Evolutionary conservation across 2,113 vertebrate species (phyloP), one percentile per base, ranked within the genome.

Genomic region (Tragelaphus buxtoni): DNA sequence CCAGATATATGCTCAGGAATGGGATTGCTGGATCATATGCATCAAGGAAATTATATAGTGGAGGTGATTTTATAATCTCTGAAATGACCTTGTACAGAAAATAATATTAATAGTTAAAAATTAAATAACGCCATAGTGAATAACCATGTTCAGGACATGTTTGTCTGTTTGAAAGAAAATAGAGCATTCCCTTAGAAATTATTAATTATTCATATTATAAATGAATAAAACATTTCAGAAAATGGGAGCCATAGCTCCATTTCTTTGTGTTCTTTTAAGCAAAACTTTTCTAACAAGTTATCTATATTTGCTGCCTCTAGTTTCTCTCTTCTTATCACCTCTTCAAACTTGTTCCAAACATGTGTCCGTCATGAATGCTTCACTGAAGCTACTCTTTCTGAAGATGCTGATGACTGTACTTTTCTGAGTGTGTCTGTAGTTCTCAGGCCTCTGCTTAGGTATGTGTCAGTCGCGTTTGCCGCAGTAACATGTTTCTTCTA

Each of bases 51-150:
- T 91, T 90, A 91, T 83, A 77, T 58, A 74, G 63, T 85, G 28
- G 32, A 91, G 84, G 47, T 94, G 39, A 84, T 49, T 90, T 96
- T 61, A 18, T 77, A 42, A 82, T 93, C 56, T 96, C 76, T 79
- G 63, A 95, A 91, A 79, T 80, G 28, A 69, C 35, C 85, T 94
- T 90, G 16, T 85, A 42, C 55, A 63, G 55, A 47, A 91, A 90
- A n/a, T n/a, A 82, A 20, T 87, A 85, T 81, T 88, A 69, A 80
- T 18, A 81, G 60, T 88, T 60, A 61, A 69, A 69, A 22, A 45
- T 80, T 83, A 88, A 91, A 51, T 93, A 69, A 85, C 82, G 83
- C 32, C 49, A 49, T 61, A 76, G 74, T 63, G 88, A 92, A 84
- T 55, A 90, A 74, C 28, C 28, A 55, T 80, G 16, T 69, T 91